Evolutionary conservation across 2,113 vertebrate genomes (phyloP).

Genomic region (Condylura cristata): DNA sequence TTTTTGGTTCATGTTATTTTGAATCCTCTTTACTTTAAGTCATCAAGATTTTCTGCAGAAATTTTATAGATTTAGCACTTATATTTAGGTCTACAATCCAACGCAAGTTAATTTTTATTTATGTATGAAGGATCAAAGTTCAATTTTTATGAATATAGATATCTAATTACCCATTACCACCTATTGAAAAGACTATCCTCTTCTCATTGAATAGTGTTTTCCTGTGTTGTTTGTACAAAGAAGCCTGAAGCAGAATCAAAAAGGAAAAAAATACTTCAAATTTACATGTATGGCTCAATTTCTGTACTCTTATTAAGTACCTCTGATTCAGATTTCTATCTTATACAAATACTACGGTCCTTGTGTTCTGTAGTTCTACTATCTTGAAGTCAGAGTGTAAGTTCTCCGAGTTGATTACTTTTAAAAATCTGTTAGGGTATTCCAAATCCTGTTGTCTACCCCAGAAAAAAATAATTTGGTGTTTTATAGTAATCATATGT

Average conservation of each 20-base stretch:
- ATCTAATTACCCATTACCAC: neutral
- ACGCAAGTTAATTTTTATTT: constrained; percentile 1
- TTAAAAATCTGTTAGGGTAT: neutral
- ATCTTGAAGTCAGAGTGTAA: neutral
- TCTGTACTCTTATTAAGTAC: neutral
- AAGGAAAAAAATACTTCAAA: neutral
- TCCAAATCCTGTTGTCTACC: neutral
- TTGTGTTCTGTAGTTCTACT: neutral
- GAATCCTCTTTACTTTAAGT: neutral
- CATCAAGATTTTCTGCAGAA: neutral
- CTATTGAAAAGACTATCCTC: neutral
- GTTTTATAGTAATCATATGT: neutral
- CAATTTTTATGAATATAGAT: neutral
- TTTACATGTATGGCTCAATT: neutral
- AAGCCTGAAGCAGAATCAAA: no score
- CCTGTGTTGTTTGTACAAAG: no score
- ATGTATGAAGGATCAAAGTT: neutral
- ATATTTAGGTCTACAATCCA: neutral
- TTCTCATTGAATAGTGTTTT: neutral
- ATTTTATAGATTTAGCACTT: neutral
- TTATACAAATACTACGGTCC: neutral
- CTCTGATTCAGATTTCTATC: neutral
- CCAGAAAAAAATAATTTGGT: neutral
- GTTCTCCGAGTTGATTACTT: neutral
- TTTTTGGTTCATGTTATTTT: neutral